phyloP scores from a whole-genome alignment of 2,888 invertebrate genomes.

The Iphiclides podalirius region DNA sequence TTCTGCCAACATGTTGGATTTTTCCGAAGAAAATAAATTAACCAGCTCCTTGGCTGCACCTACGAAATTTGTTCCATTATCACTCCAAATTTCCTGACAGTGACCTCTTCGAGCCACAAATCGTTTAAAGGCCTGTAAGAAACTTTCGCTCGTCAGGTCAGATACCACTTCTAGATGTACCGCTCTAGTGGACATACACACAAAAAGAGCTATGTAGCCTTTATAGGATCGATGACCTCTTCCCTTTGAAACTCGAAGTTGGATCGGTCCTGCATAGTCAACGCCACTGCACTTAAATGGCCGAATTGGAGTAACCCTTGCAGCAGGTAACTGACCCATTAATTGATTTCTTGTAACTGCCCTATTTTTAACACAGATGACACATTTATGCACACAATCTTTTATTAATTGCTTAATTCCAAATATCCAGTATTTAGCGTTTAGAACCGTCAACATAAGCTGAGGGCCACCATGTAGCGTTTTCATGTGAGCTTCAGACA shows the following conservation, averaged over 20 bases:
- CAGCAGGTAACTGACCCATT: background rate
- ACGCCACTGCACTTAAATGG: background rate
- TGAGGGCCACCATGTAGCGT: no score
- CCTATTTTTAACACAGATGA: no score
- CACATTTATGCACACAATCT: background rate
- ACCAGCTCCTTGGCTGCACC: conserved; percentile 27
- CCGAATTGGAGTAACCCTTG: background rate
- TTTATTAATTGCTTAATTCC: no score
- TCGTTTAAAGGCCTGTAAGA: conserved; percentile 27
- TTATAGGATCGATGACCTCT: background rate
- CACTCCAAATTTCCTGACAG: conserved; percentile 25
- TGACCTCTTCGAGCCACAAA: conserved; percentile 26
- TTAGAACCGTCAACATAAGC: background rate
- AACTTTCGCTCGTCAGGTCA: conserved; percentile 32
- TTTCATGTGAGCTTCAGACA: no score
- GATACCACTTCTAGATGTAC: conserved; percentile 35
- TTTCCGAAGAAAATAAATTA: conserved; percentile 12
- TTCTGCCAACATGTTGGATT: conserved; percentile 10
- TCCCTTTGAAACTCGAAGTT: background rate
- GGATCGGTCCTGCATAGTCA: conserved; percentile 1
- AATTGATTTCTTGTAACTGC: background rate
- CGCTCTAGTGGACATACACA: conserved; percentile 32
- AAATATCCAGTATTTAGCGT: no score
- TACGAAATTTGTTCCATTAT: conserved; percentile 29
- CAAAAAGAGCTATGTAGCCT: background rate